Evolutionary conservation across 2,888 invertebrate species (phyloP).

Genomic region (Chloroclysta siterata): DNA sequence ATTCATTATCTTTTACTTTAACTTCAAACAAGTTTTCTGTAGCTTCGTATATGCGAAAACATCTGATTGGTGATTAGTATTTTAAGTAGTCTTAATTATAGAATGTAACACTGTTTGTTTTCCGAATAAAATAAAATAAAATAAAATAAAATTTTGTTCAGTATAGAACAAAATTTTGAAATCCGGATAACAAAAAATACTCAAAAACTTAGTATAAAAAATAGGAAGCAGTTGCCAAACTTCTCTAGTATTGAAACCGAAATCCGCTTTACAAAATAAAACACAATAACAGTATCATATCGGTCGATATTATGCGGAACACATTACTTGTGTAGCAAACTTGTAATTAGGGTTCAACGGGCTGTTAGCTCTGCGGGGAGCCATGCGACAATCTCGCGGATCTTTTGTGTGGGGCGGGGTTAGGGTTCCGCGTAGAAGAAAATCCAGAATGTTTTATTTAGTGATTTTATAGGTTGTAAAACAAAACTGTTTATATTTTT

Average conservation of each 20-base stretch:
- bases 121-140: too few relatives aligned
- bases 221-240: conserved; percentile 6
- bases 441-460: background rate
- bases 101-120: too few relatives aligned
- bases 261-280: conserved; percentile 31
- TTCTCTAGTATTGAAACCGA: conserved; percentile 14
- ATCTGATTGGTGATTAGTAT: too few relatives aligned
- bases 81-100: too few relatives aligned
- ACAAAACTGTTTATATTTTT: too few relatives aligned
- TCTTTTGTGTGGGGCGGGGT: conserved; percentile 49
- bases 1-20: too few relatives aligned
- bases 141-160: too few relatives aligned
- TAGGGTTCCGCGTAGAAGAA: conserved; percentile 45
- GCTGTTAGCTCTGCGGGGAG: conserved; percentile 58
- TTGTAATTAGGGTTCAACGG: conserved; percentile 55
- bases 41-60: too few relatives aligned
- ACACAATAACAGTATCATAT: conserved; percentile 37
- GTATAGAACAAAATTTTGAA: background rate
- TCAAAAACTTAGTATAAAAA: background rate
- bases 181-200: background rate
- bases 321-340: conserved; percentile 39
- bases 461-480: too few relatives aligned
- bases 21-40: too few relatives aligned
- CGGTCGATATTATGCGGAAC: conserved; percentile 42
- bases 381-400: conserved; percentile 51